These are phyloP conservation scores for Ypsolopha scabrella DNA, from an alignment of 2,888 invertebrate species.

Conservation along the genomic window DNA sequence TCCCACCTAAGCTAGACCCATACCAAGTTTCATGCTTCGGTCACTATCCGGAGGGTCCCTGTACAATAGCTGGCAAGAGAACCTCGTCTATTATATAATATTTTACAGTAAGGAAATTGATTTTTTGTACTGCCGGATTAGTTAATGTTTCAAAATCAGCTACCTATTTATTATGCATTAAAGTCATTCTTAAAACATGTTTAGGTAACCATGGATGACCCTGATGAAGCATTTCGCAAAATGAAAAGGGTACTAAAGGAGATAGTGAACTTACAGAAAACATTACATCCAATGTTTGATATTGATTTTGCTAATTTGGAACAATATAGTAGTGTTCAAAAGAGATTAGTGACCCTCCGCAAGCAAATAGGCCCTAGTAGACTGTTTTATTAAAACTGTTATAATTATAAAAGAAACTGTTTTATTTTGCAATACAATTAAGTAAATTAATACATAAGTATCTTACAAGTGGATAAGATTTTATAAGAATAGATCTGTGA, in stretches of 20 bases:
- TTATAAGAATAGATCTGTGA: conserved; percentile 20
- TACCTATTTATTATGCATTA: not conserved
- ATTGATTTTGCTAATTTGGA: conserved; percentile 37
- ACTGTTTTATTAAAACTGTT: conserved; percentile 37
- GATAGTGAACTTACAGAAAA: conserved; percentile 37
- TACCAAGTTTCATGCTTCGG: too few species aligned
- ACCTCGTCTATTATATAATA: too few species aligned
- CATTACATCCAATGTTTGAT: conserved; percentile 45
- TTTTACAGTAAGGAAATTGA: too few species aligned
- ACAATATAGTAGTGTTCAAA: conserved; percentile 31
- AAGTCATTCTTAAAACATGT: not conserved
- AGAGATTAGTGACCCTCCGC: conserved; percentile 29
- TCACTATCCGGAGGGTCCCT: too few species aligned
- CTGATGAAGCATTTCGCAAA: conserved; percentile 40
- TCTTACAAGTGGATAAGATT: conserved; percentile 32
- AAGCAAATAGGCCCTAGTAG: conserved; percentile 33
- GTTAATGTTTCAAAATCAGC: too few species aligned
- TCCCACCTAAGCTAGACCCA: too few species aligned
- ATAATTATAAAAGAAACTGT: conserved; percentile 2
- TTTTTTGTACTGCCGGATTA: too few species aligned
- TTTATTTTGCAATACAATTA: conserved; percentile 27
- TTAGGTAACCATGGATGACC: conserved; percentile 40
- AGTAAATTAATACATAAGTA: conserved; percentile 45
- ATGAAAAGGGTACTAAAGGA: conserved; percentile 35
- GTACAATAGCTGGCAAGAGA: too few species aligned